These are phyloP conservation scores for Raja brachyura DNA, from an alignment of 2,113 vertebrate genomes.

Conservation along the genomic window DNA sequence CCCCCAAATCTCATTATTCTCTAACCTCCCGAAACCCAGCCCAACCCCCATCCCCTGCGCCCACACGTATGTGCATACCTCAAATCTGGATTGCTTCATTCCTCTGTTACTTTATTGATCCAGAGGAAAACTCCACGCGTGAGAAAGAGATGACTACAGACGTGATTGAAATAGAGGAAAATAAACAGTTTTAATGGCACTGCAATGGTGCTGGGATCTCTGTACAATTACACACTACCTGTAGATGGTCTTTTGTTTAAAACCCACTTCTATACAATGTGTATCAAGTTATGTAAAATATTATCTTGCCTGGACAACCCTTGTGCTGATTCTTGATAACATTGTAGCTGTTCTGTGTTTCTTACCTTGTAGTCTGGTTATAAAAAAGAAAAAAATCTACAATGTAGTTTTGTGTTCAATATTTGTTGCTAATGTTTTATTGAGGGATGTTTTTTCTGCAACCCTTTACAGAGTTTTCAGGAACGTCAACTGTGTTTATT, in stretches of 20 bases:
- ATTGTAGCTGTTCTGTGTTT: constrained; percentile 80
- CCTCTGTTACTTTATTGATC: constrained; percentile 40
- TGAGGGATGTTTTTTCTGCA: constrained; percentile 76
- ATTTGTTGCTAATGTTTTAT: constrained; percentile 75
- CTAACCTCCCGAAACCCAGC: too few relatives aligned
- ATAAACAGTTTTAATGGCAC: constrained; percentile 46
- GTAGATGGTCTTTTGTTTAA: constrained; percentile 76
- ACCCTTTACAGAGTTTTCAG: constrained; percentile 62
- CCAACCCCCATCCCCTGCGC: neutral
- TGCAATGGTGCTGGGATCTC: constrained; percentile 61
- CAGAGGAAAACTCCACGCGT: constrained; percentile 54
- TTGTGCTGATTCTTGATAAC: constrained; percentile 79
- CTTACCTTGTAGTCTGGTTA: constrained; percentile 74
- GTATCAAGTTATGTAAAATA: constrained; percentile 82
- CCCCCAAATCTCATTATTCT: too few relatives aligned
- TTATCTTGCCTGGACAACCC: constrained; percentile 79
- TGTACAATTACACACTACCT: constrained; percentile 77
- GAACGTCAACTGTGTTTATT: constrained; percentile 48
- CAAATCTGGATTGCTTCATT: constrained; percentile 26
- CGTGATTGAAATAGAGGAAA: constrained; percentile 29
- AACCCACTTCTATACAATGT: constrained; percentile 75
- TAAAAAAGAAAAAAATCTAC: constrained; percentile 69
- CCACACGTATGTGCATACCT: constrained; percentile 18
- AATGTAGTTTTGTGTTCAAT: constrained; percentile 74
- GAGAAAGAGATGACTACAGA: constrained; percentile 45